These are phyloP conservation scores for Microcebus tavaratra DNA, from an alignment of 2,113 vertebrate species.

Conservation along the genomic window DNA sequence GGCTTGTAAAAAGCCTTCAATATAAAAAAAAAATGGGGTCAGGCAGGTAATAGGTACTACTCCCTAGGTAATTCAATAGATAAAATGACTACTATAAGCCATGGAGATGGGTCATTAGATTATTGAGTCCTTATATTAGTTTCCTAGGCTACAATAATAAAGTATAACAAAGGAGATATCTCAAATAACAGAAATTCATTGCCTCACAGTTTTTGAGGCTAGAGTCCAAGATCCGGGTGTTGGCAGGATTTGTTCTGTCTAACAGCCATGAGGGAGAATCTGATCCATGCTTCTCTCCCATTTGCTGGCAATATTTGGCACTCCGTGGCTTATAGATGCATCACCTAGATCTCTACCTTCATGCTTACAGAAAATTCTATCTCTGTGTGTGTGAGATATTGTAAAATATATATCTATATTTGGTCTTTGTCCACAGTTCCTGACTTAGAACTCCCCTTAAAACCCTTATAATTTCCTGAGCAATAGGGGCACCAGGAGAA, in stretches of 20 bases:
- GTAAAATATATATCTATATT: background rate
- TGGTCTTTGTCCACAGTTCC: background rate
- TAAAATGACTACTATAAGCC: background rate
- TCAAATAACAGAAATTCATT: background rate
- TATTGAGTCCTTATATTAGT: background rate
- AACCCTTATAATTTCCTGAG: background rate
- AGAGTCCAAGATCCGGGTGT: constrained; percentile 4
- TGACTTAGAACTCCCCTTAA: background rate
- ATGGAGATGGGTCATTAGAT: background rate
- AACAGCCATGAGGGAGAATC: background rate
- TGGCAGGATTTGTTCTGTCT: background rate
- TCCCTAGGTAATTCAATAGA: background rate
- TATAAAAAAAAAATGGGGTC: background rate
- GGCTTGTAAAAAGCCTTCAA: background rate
- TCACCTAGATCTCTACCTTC: constrained; percentile 5
- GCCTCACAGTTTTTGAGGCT: background rate
- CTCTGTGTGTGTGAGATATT: too few relatives aligned
- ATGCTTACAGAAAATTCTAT: background rate
- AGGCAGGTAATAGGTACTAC: background rate
- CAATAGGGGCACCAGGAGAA: background rate
- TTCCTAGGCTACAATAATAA: background rate
- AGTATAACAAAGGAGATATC: background rate
- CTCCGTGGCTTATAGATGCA: background rate
- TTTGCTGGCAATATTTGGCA: background rate
- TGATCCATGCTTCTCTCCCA: background rate